phyloP scores from a whole-genome alignment of 23 tunicate genomes.

The Trididemnum nubilum region DNA sequence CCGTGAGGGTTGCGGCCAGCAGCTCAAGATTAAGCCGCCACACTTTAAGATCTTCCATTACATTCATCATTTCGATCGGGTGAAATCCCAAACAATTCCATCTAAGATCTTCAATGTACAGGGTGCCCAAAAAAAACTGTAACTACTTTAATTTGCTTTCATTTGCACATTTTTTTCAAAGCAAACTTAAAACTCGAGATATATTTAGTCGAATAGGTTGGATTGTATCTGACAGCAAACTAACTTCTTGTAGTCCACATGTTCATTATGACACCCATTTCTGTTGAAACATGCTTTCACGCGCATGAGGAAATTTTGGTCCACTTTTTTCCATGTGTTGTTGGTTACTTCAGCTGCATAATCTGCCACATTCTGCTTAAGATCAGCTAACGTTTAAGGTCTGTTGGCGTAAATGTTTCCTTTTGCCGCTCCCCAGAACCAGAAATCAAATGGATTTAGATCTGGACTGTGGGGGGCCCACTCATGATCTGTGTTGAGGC shows the following conservation, averaged over 20 bases:
- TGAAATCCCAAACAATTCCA: no score
- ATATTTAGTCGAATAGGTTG: constrained; percentile 4
- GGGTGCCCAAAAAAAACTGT: constrained; percentile 3
- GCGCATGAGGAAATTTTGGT: constrained; percentile 4
- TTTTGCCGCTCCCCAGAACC: constrained; percentile 25
- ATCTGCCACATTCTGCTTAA: constrained; percentile 25
- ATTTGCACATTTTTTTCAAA: background rate
- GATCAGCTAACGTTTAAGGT: constrained; percentile 24
- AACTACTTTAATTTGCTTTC: constrained; percentile 2
- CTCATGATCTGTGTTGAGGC: constrained; percentile 29
- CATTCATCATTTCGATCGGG: no score
- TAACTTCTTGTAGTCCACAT: constrained; percentile 7
- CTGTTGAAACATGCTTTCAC: constrained; percentile 31
- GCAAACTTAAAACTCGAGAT: constrained; percentile 9
- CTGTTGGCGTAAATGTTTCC: constrained; percentile 17
- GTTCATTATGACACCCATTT: constrained; percentile 16
- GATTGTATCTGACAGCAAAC: constrained; percentile 9
- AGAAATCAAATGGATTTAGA: constrained; percentile 24
- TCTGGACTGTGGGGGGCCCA: constrained; percentile 28
- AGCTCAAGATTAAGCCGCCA: no score
- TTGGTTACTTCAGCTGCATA: constrained; percentile 8
- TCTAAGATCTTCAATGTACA: no score
- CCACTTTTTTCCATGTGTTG: constrained; percentile 17
- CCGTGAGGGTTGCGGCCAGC: no score
- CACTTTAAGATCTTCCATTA: no score